Conservation (phyloP, 2,797 vertebrate genomes). For the Tamandua tetradactyla region DNA sequence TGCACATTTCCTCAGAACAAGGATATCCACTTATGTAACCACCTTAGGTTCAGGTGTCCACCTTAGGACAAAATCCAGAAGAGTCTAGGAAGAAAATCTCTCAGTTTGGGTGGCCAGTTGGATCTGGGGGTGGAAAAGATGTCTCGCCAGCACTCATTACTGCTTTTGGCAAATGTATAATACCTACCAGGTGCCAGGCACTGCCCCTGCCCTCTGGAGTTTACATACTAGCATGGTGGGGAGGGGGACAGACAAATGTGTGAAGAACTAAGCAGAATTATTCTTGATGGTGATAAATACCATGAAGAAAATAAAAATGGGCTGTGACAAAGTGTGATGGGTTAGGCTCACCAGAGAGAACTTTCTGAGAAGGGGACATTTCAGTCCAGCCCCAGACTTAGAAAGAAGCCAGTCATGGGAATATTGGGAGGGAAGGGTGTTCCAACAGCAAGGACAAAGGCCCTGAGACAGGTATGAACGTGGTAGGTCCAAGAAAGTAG, state of each 20-base stretch:
- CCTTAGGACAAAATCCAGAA: not conserved
- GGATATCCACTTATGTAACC: too few species aligned
- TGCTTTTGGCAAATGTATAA: fast-evolving
- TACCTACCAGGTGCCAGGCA: not conserved
- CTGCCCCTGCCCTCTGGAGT: not conserved
- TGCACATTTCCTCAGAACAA: too few species aligned
- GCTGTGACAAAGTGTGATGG: not conserved
- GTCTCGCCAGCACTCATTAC: not conserved
- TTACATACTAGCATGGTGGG: not conserved
- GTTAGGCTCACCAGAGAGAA: not conserved
- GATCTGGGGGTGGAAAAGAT: too few species aligned
- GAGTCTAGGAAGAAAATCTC: not conserved
- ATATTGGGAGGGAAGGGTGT: not conserved
- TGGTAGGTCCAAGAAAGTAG: too few species aligned
- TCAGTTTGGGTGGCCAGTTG: not conserved
- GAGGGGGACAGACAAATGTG: not conserved
- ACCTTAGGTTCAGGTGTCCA: too few species aligned
- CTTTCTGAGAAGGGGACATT: not conserved
- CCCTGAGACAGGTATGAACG: not conserved
- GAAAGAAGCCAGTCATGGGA: not conserved
- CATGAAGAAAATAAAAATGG: not conserved
- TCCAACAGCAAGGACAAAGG: not conserved
- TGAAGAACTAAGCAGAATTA: not conserved
- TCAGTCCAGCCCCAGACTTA: not conserved
- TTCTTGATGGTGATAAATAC: not conserved